Percentiles rank a stretch among this genome's conserved stretches.
Conservation (phyloP, 2,888 invertebrate species). For the Xanthorhoe spadicearia region DNA sequence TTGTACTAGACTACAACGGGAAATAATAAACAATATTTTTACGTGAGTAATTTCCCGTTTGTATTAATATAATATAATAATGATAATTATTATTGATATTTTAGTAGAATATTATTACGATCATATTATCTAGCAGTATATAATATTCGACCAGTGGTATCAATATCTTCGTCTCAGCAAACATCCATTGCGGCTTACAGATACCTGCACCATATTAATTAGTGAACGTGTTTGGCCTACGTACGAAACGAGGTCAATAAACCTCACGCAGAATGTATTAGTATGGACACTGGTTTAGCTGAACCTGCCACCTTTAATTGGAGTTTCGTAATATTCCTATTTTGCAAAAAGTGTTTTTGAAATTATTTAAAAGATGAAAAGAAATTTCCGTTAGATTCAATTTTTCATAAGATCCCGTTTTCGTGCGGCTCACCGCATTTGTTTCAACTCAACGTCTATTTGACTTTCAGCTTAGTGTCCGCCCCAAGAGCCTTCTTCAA, state of each 20-base stretch:
- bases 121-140: not conserved
- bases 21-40: no score
- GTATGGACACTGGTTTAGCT: not conserved
- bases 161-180: conserved; percentile 17
- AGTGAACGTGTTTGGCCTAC: conserved; percentile 13
- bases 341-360: no score
- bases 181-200: conserved; percentile 21
- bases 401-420: conserved; percentile 47
- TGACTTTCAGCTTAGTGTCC: conserved; percentile 59
- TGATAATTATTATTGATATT: no score
- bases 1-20: no score
- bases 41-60: no score
- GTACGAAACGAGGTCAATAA: conserved; percentile 12
- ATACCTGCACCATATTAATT: conserved; percentile 22
- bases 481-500: conserved; percentile 49
- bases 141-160: conserved; percentile 10
- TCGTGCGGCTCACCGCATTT: conserved; percentile 48
- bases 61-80: no score
- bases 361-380: not conserved
- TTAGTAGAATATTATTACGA: not conserved
- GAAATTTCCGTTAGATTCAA: not conserved
- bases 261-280: conserved; percentile 5
- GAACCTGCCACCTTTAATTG: not conserved
- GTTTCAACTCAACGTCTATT: conserved; percentile 54
- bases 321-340: not conserved